These are phyloP conservation scores for Brachypteracias leptosomus DNA, from an alignment of 2,113 vertebrate species.

Conservation along the genomic window DNA sequence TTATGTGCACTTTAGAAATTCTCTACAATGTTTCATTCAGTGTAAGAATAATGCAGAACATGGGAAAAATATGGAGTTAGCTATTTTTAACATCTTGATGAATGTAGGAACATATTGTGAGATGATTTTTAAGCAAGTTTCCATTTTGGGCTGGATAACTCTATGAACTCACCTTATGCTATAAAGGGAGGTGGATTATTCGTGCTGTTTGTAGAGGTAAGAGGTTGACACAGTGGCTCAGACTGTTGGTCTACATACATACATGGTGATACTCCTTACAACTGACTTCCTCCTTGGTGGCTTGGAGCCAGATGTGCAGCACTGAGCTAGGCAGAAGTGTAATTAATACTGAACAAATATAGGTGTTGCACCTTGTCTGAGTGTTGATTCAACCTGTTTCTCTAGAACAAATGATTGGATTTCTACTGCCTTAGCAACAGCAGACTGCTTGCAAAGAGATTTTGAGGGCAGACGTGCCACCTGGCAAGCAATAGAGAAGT, in stretches of 20 bases:
- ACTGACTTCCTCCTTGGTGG: not conserved
- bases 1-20: not conserved
- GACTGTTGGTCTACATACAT: not conserved
- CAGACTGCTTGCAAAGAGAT: slow-evolving; percentile 26
- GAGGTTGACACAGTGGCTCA: not conserved
- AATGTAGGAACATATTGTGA: not conserved
- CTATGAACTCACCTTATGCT: not conserved
- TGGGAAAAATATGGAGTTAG: not conserved
- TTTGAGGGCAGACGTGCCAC: not conserved
- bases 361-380: not conserved
- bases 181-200: not conserved
- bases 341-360: slow-evolving; percentile 24
- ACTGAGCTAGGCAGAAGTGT: not conserved
- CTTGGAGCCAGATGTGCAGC: not conserved
- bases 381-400: not conserved
- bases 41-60: not conserved
- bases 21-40: not conserved
- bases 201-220: not conserved
- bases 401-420: not conserved
- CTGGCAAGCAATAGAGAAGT: not conserved
- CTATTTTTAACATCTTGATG: not conserved
- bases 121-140: not conserved
- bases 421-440: not conserved
- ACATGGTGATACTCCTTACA: not conserved
- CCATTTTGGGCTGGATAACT: not conserved